Evolutionary conservation across 1,140 invertebrate genomes (phyloP), one percentile per base, ranked within the genome.

Genomic region (Drosophila simulans): DNA sequence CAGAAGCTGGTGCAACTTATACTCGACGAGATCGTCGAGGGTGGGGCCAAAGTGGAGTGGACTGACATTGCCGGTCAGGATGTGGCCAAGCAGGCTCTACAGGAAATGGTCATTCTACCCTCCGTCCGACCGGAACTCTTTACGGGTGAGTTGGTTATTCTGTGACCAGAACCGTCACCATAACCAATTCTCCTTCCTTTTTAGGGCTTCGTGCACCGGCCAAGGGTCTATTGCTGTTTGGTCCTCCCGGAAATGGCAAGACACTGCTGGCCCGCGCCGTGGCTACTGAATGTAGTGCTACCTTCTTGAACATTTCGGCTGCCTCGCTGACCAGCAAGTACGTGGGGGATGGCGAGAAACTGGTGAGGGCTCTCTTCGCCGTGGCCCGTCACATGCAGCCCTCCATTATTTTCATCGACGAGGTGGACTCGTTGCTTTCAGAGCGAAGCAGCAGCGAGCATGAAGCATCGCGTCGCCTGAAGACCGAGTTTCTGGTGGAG

Each of bases 251-350:
- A 0, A 94, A 94, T 80, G 95, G 97, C 43, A 99, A 99, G 93
- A 99, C 98, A 0, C 93, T 99, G 62, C 93, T 99, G 54, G 97
- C 96, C 0, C 95, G 97, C 40, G 97, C 97, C 54, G 97, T 99
- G 15, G 98, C 98, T 1, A 97, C 97, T 13, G 97, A 99, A 92
- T 96, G 96, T 82, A 95, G 95, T 42, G 97, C 98, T 4, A 99
- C 98, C 0, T 99, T 99, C 93, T 99, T 99, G 92, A 98, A 97
- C 49, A 99, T 99, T 88, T 98, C 97, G 75, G 98, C 98, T 11
- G 98, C 98, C 10, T 98, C 97, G 63, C 93, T 99, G n/a, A 99
- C 98, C n/a, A 99, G 98, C 53, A 99, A 99, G 81, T 97, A 98
- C 93, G 97, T 99, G 3, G 98, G 98, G 7, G 98, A 99, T 92